These are phyloP conservation scores for Agonum fuliginosum DNA, from an alignment of 2,888 invertebrate species.

Conservation along the genomic window DNA sequence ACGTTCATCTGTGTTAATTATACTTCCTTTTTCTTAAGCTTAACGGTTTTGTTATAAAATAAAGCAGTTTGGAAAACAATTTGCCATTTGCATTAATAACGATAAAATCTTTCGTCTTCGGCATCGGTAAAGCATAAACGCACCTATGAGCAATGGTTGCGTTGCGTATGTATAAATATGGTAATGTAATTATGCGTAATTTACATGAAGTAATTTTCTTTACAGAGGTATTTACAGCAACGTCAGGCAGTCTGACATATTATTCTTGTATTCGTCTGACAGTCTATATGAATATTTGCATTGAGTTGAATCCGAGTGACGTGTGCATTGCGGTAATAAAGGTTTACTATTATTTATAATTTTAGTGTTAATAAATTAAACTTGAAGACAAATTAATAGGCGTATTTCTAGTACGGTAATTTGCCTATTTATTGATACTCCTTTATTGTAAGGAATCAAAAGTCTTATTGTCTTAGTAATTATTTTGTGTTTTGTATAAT, in stretches of 20 bases:
- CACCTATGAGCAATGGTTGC: not conserved
- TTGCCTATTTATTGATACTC: too few relatives aligned
- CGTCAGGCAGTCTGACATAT: conserved; percentile 43
- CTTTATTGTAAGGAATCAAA: too few relatives aligned
- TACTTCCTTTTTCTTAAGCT: too few relatives aligned
- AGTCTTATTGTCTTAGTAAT: not conserved
- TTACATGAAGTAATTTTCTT: conserved; percentile 44
- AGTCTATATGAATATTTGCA: conserved; percentile 43
- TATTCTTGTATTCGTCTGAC: conserved; percentile 33
- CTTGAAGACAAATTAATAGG: too few relatives aligned
- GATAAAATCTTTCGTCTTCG: conserved; percentile 5
- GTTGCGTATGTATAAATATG: conserved; percentile 26
- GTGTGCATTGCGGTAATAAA: conserved; percentile 3
- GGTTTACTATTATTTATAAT: not conserved
- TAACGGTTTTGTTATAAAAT: not conserved
- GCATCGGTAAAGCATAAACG: not conserved
- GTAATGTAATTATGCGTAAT: conserved; percentile 32
- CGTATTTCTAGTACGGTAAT: too few relatives aligned
- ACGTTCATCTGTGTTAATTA: too few relatives aligned
- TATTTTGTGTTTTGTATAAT: too few relatives aligned
- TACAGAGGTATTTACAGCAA: conserved; percentile 7
- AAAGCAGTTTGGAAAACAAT: not conserved
- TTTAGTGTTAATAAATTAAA: not conserved
- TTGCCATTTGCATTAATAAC: conserved; percentile 29
- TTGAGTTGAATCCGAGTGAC: not conserved